A percentile compares a stretch with the other conserved stretches of the same genome.
Conservation (phyloP, 2,797 vertebrate species). For the Amniataba percoides region DNA sequence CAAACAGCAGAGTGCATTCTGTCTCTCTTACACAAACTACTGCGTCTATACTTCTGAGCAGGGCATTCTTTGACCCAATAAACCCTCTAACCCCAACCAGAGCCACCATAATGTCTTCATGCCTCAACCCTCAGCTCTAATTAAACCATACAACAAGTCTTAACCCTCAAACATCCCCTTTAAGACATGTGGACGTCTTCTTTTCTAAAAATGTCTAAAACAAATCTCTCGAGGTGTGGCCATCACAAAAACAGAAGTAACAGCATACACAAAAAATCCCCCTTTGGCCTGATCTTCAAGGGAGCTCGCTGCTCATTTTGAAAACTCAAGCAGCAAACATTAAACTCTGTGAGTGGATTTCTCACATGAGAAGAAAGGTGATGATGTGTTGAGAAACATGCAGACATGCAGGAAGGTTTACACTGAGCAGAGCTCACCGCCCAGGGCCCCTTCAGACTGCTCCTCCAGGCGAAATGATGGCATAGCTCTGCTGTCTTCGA, state of each 20-base stretch:
- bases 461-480: slow-evolving; percentile 1
- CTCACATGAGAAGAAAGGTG: no score
- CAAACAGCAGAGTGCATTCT: slow-evolving; percentile 11
- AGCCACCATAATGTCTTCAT: background rate
- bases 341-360: background rate
- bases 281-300: no score
- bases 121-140: background rate
- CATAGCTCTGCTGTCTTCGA: background rate
- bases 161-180: background rate
- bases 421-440: background rate
- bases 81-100: no score
- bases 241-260: background rate
- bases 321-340: background rate
- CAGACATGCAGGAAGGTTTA: background rate
- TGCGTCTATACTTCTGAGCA: no score
- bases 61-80: background rate
- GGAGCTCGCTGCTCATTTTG: no score
- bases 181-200: background rate
- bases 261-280: no score
- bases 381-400: background rate
- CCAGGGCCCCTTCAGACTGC: background rate
- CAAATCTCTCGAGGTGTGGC: background rate
- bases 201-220: background rate
- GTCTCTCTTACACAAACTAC: background rate
- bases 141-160: background rate